Base-by-base conservation (phyloP, 1,140 invertebrate species). In the Diachasmimorpha longicaudata region DNA sequence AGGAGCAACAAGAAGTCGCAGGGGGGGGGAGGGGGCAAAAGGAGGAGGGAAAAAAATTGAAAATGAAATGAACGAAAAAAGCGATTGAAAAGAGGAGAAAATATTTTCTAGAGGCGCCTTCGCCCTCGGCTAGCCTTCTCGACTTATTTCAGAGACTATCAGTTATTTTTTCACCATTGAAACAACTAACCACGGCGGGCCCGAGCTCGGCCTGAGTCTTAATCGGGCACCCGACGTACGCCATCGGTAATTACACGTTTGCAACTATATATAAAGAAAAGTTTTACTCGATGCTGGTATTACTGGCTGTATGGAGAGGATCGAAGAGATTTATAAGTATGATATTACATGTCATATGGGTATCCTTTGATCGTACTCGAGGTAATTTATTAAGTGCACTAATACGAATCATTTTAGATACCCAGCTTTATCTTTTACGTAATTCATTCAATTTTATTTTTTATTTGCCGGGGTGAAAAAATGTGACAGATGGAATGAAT, bases 181-280 rank as follows among this genome's bases (percentile, higher is more conserved):
- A 13, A 63, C 21, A 63, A 63, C 58, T 63, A 63, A 63, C 58
- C 58, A 63, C 31, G 19, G 44, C 14, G 39, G 46, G n/a, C 37
- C 37, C 31, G 21, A 42, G 68, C 70, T 71, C 23, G 16, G 23
- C 58, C 58, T 63, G 23, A 71, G 42, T 71, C 70, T 71, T 71
- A 46, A 71, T 71, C 70, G 70, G 42, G 70, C 46, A 69, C 67
- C 67, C 46, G 70, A 46, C 37, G 44, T 52, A 69, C 67, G 67
- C 70, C 16, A 71, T 39, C 67, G 23, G 44, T 71, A 71, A 71
- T 71, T 71, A 71, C 44, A 71, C 70, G 70, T 71, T 31, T 46
- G 39, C 37, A 46, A 48, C 19, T 69, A 69, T 69, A 37, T 37
- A 69, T 39, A 69, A 63, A 63, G 58, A 63, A 63, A 63, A 63